These are phyloP conservation scores for Hypocryptadius cinnamomeus DNA, from an alignment of 2,113 vertebrate genomes.

Conservation along the genomic window DNA sequence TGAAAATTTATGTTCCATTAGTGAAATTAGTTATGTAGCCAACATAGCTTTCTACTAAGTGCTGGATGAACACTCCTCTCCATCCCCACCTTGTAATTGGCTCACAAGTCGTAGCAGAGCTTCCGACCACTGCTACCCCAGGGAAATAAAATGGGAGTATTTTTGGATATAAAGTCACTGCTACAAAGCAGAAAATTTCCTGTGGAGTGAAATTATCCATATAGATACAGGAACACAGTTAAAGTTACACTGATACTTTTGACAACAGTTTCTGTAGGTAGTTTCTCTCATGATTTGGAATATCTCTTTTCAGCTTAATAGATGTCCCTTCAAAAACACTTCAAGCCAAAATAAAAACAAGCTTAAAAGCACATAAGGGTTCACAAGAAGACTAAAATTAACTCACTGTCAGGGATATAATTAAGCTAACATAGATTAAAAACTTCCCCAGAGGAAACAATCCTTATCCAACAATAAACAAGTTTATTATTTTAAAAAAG, in stretches of 20 bases:
- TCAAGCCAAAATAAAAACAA: background rate
- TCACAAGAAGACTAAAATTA: background rate
- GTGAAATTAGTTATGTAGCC: background rate
- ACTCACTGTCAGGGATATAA: background rate
- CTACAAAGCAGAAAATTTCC: background rate
- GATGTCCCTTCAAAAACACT: background rate
- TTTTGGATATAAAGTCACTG: background rate
- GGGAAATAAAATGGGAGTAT: background rate
- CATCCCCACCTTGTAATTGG: background rate
- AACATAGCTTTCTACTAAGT: background rate
- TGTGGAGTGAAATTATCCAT: background rate
- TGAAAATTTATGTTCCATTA: conserved; percentile 16
- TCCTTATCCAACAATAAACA: background rate
- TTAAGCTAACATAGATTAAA: background rate
- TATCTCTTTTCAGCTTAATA: background rate
- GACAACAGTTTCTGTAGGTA: background rate
- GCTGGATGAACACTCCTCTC: background rate
- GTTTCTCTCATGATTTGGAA: background rate
- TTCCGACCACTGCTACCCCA: background rate
- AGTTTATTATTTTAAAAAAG: background rate
- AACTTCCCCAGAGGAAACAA: background rate
- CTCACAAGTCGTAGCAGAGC: background rate
- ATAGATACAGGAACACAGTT: background rate
- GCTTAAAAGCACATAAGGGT: background rate
- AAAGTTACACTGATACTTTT: background rate